A percentile compares a stretch with the other conserved stretches of the same genome.
Conservation (phyloP, 2,888 invertebrate genomes). For the Congeria kusceri region DNA sequence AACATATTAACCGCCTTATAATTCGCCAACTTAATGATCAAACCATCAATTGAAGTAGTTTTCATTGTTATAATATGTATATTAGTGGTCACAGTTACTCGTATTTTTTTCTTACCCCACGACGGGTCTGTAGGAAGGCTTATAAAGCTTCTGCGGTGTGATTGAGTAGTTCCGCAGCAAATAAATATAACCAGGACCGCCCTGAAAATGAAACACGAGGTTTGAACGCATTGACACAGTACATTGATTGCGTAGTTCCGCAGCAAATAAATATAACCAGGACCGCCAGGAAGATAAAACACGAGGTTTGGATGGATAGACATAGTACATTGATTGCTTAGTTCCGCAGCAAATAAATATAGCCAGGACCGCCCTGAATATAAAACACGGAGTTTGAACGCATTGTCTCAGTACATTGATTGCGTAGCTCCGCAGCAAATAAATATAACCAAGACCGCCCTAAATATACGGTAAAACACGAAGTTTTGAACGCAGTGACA, state of each 20-base stretch:
- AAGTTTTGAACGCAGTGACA: no score
- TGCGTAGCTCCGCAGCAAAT: conserved; percentile 69
- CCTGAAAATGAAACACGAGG: conserved; percentile 48
- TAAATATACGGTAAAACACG: conserved; percentile 31
- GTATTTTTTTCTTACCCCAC: conserved; percentile 63
- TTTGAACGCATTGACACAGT: no score
- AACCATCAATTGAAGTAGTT: no score
- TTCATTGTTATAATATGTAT: no score
- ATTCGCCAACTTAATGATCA: no score
- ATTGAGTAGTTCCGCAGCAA: conserved; percentile 68
- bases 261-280: conserved; percentile 72
- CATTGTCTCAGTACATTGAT: conserved; percentile 15
- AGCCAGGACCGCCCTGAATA: conserved; percentile 73
- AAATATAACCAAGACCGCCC: conserved; percentile 75
- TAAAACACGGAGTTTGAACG: background rate
- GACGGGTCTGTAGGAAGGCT: conserved; percentile 67
- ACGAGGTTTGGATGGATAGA: no score
- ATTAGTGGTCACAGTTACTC: no score
- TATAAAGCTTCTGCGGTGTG: conserved; percentile 73
- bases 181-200: conserved; percentile 74
- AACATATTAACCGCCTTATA: no score
- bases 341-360: conserved; percentile 70
- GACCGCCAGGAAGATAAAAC: conserved; percentile 66
- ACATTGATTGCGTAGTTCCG: conserved; percentile 63
- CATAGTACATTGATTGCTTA: conserved; percentile 47